phyloP scores from a whole-genome alignment of 2,113 vertebrate genomes.

The Bubalus kerabau region DNA sequence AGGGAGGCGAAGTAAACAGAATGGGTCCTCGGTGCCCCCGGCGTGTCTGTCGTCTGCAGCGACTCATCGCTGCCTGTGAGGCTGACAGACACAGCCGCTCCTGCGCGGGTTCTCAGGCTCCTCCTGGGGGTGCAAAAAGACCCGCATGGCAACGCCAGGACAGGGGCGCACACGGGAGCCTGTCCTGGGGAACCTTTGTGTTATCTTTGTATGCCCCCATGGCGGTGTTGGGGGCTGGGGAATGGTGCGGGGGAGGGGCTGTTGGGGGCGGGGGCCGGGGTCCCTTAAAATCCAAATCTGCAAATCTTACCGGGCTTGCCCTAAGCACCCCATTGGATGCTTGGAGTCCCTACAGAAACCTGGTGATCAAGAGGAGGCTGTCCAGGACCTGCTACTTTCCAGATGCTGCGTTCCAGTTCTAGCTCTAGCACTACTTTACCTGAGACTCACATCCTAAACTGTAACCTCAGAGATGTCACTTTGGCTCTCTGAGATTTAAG shows the following conservation, averaged over 20 bases:
- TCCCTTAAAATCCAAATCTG: neutral
- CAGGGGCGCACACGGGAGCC: neutral
- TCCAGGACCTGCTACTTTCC: neutral
- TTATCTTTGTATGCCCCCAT: neutral
- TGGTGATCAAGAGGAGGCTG: neutral
- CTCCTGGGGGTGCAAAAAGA: constrained; percentile 58
- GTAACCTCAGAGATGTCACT: neutral
- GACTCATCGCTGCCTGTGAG: constrained; percentile 39
- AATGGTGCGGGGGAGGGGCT: neutral
- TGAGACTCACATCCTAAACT: neutral
- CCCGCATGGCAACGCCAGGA: neutral
- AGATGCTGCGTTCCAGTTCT: neutral
- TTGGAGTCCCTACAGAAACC: too few species aligned
- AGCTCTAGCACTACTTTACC: neutral
- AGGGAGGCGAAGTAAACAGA: constrained; percentile 61
- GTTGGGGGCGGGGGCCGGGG: neutral
- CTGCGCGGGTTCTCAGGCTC: constrained; percentile 65
- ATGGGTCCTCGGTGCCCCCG: neutral
- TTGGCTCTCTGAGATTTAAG: neutral
- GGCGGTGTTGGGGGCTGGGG: fast-evolving
- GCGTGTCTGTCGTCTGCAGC: constrained; percentile 65
- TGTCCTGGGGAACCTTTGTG: neutral
- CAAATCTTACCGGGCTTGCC: neutral
- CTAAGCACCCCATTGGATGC: neutral
- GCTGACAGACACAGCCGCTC: constrained; percentile 64